Percentiles rank a stretch among this genome's conserved stretches.
phyloP scores from a whole-genome alignment of 2,797 vertebrate species.

The Todus mexicanus region DNA sequence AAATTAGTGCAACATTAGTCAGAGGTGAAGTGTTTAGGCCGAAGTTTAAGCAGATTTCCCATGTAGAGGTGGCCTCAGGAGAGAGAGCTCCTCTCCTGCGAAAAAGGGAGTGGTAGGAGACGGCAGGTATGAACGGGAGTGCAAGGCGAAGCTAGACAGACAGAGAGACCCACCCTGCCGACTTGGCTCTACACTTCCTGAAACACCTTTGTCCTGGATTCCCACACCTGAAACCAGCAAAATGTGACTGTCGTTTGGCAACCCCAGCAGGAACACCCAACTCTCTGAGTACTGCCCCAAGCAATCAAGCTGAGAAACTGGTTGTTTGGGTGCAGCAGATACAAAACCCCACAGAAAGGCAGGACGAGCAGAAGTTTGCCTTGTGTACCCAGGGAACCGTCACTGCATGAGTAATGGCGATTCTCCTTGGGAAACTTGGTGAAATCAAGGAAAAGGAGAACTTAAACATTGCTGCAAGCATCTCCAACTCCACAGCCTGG shows the following conservation, averaged over 20 bases:
- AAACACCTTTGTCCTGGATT: conserved; percentile 5
- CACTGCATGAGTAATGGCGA: neutral
- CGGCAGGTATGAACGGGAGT: neutral
- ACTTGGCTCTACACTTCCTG: neutral
- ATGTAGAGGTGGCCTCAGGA: neutral
- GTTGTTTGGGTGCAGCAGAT: neutral
- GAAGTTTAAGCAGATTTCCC: neutral
- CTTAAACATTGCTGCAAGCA: neutral
- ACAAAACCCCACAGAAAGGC: neutral
- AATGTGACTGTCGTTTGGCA: neutral
- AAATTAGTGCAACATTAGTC: neutral
- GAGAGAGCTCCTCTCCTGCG: neutral
- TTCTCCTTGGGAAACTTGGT: neutral
- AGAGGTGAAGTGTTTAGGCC: neutral
- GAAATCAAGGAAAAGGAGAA: neutral
- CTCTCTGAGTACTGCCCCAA: neutral
- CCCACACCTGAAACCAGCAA: conserved; percentile 42
- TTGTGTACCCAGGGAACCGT: neutral
- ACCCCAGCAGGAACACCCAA: neutral
- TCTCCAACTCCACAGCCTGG: neutral
- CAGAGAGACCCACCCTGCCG: neutral
- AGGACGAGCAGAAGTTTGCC: neutral
- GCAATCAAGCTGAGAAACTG: neutral
- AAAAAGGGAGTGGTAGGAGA: conserved; percentile 5
- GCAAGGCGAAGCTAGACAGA: neutral